Base-by-base conservation (phyloP, 2,888 invertebrate genomes). In the Machimus rusticus region DNA sequence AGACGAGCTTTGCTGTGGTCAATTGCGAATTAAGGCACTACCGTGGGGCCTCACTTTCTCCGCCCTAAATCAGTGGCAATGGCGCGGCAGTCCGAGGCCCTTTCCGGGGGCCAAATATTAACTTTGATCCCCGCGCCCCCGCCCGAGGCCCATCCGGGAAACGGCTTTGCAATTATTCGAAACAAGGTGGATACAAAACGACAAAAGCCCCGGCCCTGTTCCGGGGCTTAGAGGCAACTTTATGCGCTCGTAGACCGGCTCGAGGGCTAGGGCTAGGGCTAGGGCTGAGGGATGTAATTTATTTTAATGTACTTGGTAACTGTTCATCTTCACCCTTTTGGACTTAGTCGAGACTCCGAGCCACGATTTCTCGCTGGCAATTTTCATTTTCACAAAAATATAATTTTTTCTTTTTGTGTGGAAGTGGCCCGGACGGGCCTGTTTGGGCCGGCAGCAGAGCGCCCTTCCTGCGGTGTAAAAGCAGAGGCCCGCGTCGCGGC, bases 221-320 rank as follows among this genome's bases (percentile, higher is more conserved):
- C n/a, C 37, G 43, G 74, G 46, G 85, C 74, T 85, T 85, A 85
- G 43, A 43, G 85, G 74, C 85, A 39, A 43, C 74, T 85, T 85
- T 85, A 43, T 85, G 55, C 34, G 74, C 46, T 43, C 39, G 43
- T 37, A 66, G 51, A 23, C 74, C n/a, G 66, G 34, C 34, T 87
- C n/a, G n/a, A 86, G 57, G 37, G 37, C 43, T 43, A 43, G 43
- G 9, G 9, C 43, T 43, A 12, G 43, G 43, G 12, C 43, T 39
- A 46, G 43, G 43, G 78, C 16, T 34, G 19, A 16, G 77, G 46
- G 66, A 82, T 76, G 86, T 86, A 88, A 88, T 88, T 88, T 88
- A 86, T 88, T 86, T 86, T 86, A 88, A 88, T 88, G 86, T 88
- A 82, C 88, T 86, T 74, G 55, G 76, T 76, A 79, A 81, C 81